Conservation (phyloP, 2,113 vertebrate species). For the Chaenocephalus aceratus region DNA sequence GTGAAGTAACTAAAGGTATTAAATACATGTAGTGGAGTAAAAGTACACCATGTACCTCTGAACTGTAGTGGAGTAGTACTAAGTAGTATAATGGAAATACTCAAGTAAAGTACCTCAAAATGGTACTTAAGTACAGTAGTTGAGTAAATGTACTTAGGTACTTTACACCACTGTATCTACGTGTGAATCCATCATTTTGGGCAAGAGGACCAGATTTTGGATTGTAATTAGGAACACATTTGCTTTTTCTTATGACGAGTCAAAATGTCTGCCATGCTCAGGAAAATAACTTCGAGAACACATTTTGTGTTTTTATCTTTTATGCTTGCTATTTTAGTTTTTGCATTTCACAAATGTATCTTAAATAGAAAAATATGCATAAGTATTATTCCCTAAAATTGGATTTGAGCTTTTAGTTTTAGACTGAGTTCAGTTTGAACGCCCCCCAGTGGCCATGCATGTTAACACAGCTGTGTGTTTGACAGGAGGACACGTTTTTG, state of each 20-base stretch:
- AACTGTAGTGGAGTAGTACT: too few species aligned
- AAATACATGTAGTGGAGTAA: too few species aligned
- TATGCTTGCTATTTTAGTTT: neutral
- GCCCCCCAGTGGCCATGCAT: constrained; percentile 5
- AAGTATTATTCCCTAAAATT: neutral
- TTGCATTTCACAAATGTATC: neutral
- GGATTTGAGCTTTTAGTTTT: neutral
- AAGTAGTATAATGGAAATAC: too few species aligned
- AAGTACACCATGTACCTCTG: too few species aligned
- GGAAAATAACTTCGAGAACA: neutral
- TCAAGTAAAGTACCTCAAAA: too few species aligned
- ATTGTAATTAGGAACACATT: neutral
- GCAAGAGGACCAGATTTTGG: too few species aligned
- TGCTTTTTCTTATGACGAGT: neutral
- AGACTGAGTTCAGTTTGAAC: neutral
- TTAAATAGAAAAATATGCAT: neutral
- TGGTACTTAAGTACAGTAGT: too few species aligned
- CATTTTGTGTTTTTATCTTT: too few species aligned
- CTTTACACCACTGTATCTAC: too few species aligned
- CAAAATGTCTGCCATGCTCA: neutral
- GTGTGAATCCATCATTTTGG: too few species aligned
- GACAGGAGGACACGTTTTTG: neutral
- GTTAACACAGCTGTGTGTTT: neutral
- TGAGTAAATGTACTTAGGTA: too few species aligned
- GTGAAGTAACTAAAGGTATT: too few species aligned